These are phyloP conservation scores for Epinephelus cyanopodus DNA, from an alignment of 2,113 vertebrate genomes.

Conservation along the genomic window DNA sequence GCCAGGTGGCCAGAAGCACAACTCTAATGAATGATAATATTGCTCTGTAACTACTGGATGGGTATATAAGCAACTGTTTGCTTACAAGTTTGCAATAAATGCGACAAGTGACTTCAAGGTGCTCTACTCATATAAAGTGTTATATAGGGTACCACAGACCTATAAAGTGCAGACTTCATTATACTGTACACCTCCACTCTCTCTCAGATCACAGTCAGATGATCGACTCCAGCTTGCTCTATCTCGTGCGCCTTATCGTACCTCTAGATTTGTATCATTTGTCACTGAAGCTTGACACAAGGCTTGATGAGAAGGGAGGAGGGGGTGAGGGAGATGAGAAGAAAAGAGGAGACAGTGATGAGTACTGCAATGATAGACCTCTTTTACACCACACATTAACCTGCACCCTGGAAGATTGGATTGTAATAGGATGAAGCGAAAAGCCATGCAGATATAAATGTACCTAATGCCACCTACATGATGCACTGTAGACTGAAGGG, in stretches of 20 bases:
- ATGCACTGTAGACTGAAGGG: background rate
- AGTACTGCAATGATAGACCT: constrained; percentile 8
- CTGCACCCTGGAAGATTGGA: constrained; percentile 4
- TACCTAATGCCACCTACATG: background rate
- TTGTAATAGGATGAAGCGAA: constrained; percentile 13
- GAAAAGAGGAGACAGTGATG: constrained; percentile 30
- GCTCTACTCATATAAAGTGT: background rate
- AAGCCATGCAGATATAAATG: background rate
- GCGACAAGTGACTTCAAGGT: background rate
- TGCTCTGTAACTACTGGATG: background rate
- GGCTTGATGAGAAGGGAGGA: background rate
- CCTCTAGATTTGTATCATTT: constrained; percentile 12
- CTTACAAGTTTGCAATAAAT: background rate
- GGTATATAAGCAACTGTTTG: background rate
- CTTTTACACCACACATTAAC: constrained; percentile 15
- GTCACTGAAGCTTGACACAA: constrained; percentile 10
- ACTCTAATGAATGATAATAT: background rate
- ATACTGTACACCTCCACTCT: background rate
- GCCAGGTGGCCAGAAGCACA: background rate
- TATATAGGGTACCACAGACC: background rate
- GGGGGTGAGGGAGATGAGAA: constrained; percentile 6
- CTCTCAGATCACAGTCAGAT: background rate
- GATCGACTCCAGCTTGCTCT: background rate
- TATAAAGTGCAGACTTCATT: background rate
- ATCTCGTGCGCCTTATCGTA: background rate